Evolutionary conservation across 2,888 invertebrate species (phyloP).

Genomic region (Drosophila fulvimacula): DNA sequence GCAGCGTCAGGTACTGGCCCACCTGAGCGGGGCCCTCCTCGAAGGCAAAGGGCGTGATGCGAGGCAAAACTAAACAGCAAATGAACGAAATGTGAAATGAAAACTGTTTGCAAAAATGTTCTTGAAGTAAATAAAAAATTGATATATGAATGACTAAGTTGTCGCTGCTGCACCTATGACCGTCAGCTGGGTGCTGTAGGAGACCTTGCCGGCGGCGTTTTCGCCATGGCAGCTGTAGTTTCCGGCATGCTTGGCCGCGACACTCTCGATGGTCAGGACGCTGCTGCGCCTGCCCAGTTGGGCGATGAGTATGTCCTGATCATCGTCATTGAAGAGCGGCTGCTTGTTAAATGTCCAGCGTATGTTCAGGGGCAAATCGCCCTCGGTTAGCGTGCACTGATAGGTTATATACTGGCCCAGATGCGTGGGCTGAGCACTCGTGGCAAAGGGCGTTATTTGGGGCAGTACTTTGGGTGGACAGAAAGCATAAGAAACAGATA

Average conservation of each 20-base stretch:
- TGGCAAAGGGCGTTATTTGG: slow-evolving; percentile 86
- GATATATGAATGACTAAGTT: slow-evolving; percentile 2
- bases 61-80: slow-evolving; percentile 92
- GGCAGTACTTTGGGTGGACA: slow-evolving; percentile 77
- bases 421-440: slow-evolving; percentile 87
- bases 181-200: slow-evolving; percentile 89
- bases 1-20: slow-evolving; percentile 88
- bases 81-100: slow-evolving; percentile 17
- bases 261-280: slow-evolving; percentile 89
- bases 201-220: slow-evolving; percentile 90
- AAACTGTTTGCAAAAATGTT: neutral
- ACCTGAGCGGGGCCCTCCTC: slow-evolving; percentile 91
- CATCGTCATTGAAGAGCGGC: slow-evolving; percentile 81
- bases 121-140: slow-evolving; percentile 24
- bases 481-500: slow-evolving; percentile 18
- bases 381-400: slow-evolving; percentile 87
- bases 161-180: slow-evolving; percentile 88
- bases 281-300: slow-evolving; percentile 89
- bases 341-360: slow-evolving; percentile 87
- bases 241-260: slow-evolving; percentile 89
- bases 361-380: slow-evolving; percentile 89
- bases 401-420: slow-evolving; percentile 87
- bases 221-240: slow-evolving; percentile 91
- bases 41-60: slow-evolving; percentile 92
- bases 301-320: slow-evolving; percentile 86